Base-by-base conservation (phyloP, 2,113 vertebrate species). In the Takifugu bimaculatus region DNA sequence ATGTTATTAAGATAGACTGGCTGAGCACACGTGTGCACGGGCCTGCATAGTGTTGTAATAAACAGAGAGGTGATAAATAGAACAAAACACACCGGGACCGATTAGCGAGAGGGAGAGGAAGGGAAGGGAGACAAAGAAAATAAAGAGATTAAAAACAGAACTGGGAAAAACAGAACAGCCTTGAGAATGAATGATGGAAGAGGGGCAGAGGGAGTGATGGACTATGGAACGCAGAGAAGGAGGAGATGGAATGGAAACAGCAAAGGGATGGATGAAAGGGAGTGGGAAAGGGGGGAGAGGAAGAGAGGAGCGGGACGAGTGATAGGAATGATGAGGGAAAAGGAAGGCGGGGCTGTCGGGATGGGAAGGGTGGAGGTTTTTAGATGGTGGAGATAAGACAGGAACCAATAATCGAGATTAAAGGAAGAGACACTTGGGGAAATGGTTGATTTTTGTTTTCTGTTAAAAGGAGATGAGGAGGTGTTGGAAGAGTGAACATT, bases 51-150 rank as follows among this genome's bases (percentile, higher is more conserved):
- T 70, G 68, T 79, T 78, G 73, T 82, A 78, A 80, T 83, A 79
- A 88, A 88, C 65, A 73, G 74, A 82, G 80, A 71, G 78, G 76
- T 86, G 82, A 81, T 83, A 78, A 88, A 84, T 79, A 80, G 74
- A 76, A 77, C 73, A 79, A 76, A 82, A 61, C 75, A 76, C 68
- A 74, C 39, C 0, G 27, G 62, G 67, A 73, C 28, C 52, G 73
- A 81, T 77, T 83, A 82, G 42, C 57, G 49, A 44, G 51, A 26
- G 57, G 57, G 39, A 44, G 28, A 25, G 39, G 12, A 52, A 56
- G 28, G 60, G 63, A 28, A 44, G 39, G 27, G 26, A 57, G 47
- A 47, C 28, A 54, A 27, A 56, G 63, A 39, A 62, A 65, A 66
- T 50, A 69, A 69, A 71, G 64, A 71, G 72, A 84, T 78, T 73